Evolutionary conservation across 1,140 invertebrate genomes (phyloP).

Genomic region (Ceratoteleas bidentatus): DNA sequence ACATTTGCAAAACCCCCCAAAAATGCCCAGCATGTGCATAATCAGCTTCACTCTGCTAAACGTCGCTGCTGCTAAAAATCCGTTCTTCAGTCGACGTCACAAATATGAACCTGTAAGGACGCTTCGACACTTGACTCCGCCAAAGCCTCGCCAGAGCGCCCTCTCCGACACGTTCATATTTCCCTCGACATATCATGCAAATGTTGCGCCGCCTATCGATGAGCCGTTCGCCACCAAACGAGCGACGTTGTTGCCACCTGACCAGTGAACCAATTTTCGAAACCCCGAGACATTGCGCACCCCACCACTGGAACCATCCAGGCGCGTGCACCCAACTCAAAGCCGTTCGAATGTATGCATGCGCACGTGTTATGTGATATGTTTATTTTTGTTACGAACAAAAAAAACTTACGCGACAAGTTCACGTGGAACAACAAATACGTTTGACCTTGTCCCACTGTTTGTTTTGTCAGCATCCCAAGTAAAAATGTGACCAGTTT

Average conservation of each 20-base stretch:
- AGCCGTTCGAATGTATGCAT: constrained; percentile 39
- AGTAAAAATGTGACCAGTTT: too few relatives aligned
- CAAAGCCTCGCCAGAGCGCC: not conserved
- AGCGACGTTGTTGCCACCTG: too few relatives aligned
- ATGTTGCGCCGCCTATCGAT: not conserved
- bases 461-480: too few relatives aligned
- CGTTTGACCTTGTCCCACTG: constrained; percentile 5
- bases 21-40: constrained; percentile 57
- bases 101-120: constrained; percentile 48
- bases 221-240: not conserved
- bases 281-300: constrained; percentile 44
- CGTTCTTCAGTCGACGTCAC: constrained; percentile 31
- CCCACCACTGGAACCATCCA: constrained; percentile 16
- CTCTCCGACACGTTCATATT: constrained; percentile 38
- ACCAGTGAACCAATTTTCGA: not conserved
- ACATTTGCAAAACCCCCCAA: too few relatives aligned
- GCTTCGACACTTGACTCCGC: constrained; percentile 1
- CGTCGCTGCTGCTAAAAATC: constrained; percentile 21
- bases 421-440: too few relatives aligned
- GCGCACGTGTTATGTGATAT: constrained; percentile 50
- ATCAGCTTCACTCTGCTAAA: constrained; percentile 47
- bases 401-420: constrained; percentile 38
- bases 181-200: constrained; percentile 40
- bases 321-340: constrained; percentile 19
- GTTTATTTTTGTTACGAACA: constrained; percentile 25